Conservation (phyloP, 2,113 vertebrate species). For the Odontesthes bonariensis region DNA sequence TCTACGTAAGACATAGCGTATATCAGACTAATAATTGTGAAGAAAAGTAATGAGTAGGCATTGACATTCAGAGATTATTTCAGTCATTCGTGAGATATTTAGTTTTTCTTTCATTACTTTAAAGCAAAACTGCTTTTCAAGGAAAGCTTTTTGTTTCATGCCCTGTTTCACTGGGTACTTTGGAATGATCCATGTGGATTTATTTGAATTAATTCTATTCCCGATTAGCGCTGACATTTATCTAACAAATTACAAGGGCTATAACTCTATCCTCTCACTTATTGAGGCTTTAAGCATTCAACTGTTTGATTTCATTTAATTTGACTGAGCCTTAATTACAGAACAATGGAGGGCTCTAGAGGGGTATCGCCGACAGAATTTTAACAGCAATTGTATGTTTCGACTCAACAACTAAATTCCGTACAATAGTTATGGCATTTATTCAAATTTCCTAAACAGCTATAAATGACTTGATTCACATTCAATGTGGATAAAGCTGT, state of each 20-base stretch:
- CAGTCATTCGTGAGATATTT: background rate
- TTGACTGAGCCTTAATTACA: conserved; percentile 45
- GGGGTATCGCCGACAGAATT: conserved; percentile 1
- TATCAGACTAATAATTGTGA: background rate
- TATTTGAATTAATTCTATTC: conserved; percentile 34
- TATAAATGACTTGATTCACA: too few species aligned
- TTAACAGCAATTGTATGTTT: background rate
- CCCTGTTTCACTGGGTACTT: conserved; percentile 10
- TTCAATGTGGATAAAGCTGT: background rate
- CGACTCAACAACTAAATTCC: background rate
- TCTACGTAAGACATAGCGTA: background rate
- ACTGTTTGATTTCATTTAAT: conserved; percentile 68
- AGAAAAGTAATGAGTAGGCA: background rate
- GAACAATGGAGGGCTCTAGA: conserved; percentile 19
- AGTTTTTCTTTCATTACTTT: background rate
- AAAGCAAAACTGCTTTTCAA: background rate
- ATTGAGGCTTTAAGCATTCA: conserved; percentile 32
- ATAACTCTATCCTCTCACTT: conserved; percentile 36
- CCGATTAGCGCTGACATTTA: conserved; percentile 52
- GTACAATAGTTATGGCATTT: background rate
- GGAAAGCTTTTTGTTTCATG: background rate
- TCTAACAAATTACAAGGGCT: conserved; percentile 25
- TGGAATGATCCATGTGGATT: conserved; percentile 22
- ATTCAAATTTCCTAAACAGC: background rate
- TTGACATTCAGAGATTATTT: background rate